Evolutionary conservation across 2,797 vertebrate genomes (phyloP).

Genomic region (Melanotaenia maccullochi): DNA sequence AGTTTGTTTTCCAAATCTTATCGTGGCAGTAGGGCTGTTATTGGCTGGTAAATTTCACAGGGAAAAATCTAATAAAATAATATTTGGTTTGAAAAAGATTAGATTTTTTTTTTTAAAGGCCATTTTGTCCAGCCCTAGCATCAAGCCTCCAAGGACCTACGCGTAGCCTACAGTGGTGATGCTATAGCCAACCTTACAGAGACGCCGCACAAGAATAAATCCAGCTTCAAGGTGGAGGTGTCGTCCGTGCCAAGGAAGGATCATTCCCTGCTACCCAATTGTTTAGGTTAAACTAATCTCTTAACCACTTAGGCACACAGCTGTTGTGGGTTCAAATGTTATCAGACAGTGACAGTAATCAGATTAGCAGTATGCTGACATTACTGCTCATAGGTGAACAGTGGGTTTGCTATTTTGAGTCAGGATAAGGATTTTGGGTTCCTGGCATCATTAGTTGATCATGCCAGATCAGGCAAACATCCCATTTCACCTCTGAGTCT

Average conservation of each 20-base stretch:
- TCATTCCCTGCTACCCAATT: not conserved
- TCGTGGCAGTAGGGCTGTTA: too few relatives aligned
- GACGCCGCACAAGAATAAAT: too few relatives aligned
- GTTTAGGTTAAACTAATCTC: not conserved
- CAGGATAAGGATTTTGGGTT: not conserved
- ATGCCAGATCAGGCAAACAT: not conserved
- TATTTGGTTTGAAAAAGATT: too few relatives aligned
- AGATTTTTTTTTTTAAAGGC: too few relatives aligned
- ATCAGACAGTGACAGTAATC: not conserved
- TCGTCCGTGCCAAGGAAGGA: not conserved
- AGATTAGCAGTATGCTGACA: conserved; percentile 2
- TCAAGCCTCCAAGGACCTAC: too few relatives aligned
- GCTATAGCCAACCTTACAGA: too few relatives aligned
- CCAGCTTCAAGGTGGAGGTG: not conserved
- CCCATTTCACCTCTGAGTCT: not conserved
- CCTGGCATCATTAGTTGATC: not conserved
- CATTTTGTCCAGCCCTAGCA: too few relatives aligned
- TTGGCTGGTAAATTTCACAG: too few relatives aligned
- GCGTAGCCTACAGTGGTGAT: too few relatives aligned
- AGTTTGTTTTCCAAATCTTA: too few relatives aligned
- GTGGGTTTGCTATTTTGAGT: not conserved
- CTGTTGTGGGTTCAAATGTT: conserved; percentile 2
- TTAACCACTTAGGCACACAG: not conserved
- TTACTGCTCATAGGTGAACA: not conserved
- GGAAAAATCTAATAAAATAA: too few relatives aligned